A percentile compares a stretch with the other conserved stretches of the same genome.
These are phyloP conservation scores for Colletes latitarsis DNA, from an alignment of 1,140 invertebrate genomes.

Conservation along the genomic window DNA sequence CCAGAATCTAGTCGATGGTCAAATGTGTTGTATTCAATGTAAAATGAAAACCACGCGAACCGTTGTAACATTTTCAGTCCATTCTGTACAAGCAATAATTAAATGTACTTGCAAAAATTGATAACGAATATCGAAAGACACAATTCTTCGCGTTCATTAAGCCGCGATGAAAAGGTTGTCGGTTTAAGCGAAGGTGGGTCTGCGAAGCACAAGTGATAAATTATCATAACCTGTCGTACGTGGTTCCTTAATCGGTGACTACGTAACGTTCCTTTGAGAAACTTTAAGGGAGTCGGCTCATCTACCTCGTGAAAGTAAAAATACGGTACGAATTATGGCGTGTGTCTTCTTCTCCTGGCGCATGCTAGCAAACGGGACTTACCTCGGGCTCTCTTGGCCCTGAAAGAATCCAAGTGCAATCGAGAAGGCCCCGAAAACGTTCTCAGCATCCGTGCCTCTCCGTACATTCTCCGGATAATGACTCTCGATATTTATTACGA, in stretches of 20 bases:
- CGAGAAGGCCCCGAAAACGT: neutral
- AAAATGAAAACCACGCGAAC: too few relatives aligned
- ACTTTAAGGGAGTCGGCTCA: conserved; percentile 52
- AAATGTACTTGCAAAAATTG: conserved; percentile 5
- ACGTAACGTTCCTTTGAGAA: conserved; percentile 59
- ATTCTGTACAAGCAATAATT: neutral
- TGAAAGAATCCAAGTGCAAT: neutral
- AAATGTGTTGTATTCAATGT: too few relatives aligned
- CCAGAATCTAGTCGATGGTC: too few relatives aligned
- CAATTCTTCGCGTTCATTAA: conserved; percentile 16
- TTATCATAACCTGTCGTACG: conserved; percentile 54
- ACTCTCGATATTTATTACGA: conserved; percentile 6
- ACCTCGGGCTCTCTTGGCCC: neutral
- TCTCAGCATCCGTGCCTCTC: neutral
- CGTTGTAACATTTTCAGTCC: neutral
- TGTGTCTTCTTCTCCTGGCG: conserved; percentile 3
- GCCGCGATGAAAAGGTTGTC: neutral
- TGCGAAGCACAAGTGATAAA: conserved; percentile 52
- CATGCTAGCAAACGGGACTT: neutral
- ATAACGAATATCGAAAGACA: neutral
- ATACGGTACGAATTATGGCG: conserved; percentile 52
- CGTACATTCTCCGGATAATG: conserved; percentile 12
- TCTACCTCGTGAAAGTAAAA: conserved; percentile 65
- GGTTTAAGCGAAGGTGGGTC: neutral
- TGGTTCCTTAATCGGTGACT: conserved; percentile 55